phyloP scores from a whole-genome alignment of 1,140 invertebrate genomes.

The Brachionus rubens region DNA sequence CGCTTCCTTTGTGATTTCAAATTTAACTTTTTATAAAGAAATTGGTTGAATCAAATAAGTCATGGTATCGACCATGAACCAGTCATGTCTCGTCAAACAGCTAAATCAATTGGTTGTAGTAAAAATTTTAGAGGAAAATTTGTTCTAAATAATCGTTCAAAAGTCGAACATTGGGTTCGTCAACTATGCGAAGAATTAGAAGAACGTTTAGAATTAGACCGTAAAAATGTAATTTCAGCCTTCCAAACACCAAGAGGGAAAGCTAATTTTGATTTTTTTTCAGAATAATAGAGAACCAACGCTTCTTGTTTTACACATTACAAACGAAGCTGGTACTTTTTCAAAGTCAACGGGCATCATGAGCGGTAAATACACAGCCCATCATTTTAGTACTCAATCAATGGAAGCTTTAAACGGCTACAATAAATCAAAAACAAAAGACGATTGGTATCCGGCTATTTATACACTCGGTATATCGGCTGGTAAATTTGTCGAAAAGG shows the following conservation, averaged over 20 bases:
- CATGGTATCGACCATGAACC: constrained; percentile 81
- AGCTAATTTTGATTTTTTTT: too few relatives aligned
- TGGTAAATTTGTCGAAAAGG: constrained; percentile 9
- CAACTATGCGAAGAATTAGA: constrained; percentile 76
- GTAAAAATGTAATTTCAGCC: too few relatives aligned
- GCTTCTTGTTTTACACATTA: constrained; percentile 11
- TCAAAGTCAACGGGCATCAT: constrained; percentile 21
- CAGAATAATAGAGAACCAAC: constrained; percentile 31
- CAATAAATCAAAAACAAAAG: constrained; percentile 32
- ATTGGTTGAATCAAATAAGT: constrained; percentile 80
- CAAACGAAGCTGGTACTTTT: constrained; percentile 35
- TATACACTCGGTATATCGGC: constrained; percentile 33
- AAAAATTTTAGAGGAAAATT: constrained; percentile 82
- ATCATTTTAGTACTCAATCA: neutral
- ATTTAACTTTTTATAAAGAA: neutral
- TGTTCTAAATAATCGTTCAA: constrained; percentile 63
- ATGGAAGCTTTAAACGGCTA: constrained; percentile 6
- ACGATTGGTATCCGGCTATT: constrained; percentile 18
- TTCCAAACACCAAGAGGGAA: too few relatives aligned
- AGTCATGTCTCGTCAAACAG: constrained; percentile 74
- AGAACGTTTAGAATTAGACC: constrained; percentile 78
- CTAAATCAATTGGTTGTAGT: constrained; percentile 90
- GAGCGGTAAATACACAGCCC: neutral
- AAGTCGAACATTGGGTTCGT: constrained; percentile 68
- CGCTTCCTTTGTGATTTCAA: too few relatives aligned